Base-by-base conservation (phyloP, 2,888 invertebrate genomes). In the Chloroclystis v-ata region DNA sequence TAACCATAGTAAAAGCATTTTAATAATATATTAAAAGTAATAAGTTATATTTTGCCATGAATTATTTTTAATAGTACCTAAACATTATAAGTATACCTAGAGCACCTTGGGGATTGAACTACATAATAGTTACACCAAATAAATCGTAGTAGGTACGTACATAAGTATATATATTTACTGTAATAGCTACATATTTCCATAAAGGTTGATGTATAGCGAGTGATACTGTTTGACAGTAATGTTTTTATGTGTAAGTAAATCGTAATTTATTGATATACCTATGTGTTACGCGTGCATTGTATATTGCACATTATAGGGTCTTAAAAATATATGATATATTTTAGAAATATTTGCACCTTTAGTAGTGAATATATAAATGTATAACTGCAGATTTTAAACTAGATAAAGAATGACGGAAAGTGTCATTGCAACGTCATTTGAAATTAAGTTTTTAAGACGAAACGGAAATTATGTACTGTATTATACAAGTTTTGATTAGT, bases 301-400 rank as follows among this genome's bases (percentile, higher is more conserved):
- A 85, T 81, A 82, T 75, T 75, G 82, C 85, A 85, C 86, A 80
- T 67, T 83, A 78, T 84, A 82, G 78, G 69, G 63, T 76, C 73
- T 78, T 80, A 64, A 74, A 82, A 82, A 78, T 79, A 82, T 78
- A 73, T 72, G 67, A 80, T 81, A 82, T 87, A 86, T 87, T 87
- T 87, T 85, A 86, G 86, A 83, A 75, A 80, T 87, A 87, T 87
- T 86, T 87, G 86, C 86, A 87, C 86, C 82, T 76, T 81, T 78
- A 75, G 86, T 85, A 86, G 85, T 80, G 78, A 80, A 78, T 82
- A 80, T 77, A 76, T 73, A 72, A 20, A 75, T 78, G 79, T 85
- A 79, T 83, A 82, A 79, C 79, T 76, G 86, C 86, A 83, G 83
- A 77, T 49, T 51, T 72, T 77, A 82, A 83, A 79, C 72, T 83